These are phyloP conservation scores for Ornithorhynchus anatinus DNA, from an alignment of 2,113 vertebrate species.

Conservation along the genomic window DNA sequence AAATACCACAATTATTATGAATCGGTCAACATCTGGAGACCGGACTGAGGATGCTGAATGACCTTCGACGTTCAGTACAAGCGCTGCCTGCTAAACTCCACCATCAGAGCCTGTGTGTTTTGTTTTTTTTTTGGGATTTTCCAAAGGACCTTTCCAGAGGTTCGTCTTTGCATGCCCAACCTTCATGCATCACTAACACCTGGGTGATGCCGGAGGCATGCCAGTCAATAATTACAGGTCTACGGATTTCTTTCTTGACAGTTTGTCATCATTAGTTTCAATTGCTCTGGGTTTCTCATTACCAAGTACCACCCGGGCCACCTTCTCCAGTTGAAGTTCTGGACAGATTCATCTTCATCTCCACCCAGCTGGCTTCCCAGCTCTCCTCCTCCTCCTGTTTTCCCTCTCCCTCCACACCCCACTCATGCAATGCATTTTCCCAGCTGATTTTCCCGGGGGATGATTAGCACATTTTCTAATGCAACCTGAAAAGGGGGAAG, in stretches of 20 bases:
- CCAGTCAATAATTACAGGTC: constrained; percentile 64
- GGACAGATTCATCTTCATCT: constrained; percentile 7
- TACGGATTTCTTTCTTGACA: constrained; percentile 64
- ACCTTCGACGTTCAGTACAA: not conserved
- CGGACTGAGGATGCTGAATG: too few species aligned
- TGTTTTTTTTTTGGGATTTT: constrained; percentile 39
- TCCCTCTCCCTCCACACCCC: not conserved
- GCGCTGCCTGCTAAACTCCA: constrained; percentile 15
- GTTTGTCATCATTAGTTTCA: constrained; percentile 66
- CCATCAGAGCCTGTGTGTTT: not conserved
- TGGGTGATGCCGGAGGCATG: constrained; percentile 70
- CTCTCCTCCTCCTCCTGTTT: not conserved
- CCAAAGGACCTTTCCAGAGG: constrained; percentile 44
- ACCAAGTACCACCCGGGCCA: constrained; percentile 16
- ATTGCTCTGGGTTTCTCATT: constrained; percentile 31
- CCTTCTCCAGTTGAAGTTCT: constrained; percentile 4
- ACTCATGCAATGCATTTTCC: not conserved
- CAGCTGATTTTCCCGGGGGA: constrained; percentile 1
- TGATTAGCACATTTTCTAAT: not conserved
- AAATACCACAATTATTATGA: too few species aligned
- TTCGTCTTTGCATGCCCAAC: constrained; percentile 68
- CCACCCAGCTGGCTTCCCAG: not conserved
- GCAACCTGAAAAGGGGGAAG: constrained; percentile 3
- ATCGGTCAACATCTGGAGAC: too few species aligned
- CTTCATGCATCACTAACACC: constrained; percentile 65